A percentile compares a stretch with the other conserved stretches of the same genome.
phyloP scores from a whole-genome alignment of 1,140 invertebrate genomes.

The Paracyclopina nana region DNA sequence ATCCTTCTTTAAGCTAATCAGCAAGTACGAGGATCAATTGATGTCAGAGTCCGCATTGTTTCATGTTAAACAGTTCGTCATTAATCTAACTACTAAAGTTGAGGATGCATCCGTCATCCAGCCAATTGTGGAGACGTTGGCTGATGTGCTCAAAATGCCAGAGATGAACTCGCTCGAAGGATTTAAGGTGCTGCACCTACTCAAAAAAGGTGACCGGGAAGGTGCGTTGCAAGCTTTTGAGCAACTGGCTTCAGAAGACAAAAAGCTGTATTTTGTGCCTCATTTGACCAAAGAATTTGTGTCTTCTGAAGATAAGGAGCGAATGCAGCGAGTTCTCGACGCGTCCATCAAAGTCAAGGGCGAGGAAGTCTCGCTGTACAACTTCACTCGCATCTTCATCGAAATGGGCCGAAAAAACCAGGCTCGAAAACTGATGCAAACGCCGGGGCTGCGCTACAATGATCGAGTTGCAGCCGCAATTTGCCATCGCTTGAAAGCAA shows the following conservation, averaged over 20 bases:
- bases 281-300: conserved; percentile 42
- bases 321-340: conserved; percentile 54
- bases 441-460: conserved; percentile 16
- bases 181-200: neutral
- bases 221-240: conserved; percentile 30
- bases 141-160: neutral
- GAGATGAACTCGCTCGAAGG: neutral
- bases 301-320: conserved; percentile 34
- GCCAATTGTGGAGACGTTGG: neutral
- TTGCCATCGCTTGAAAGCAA: conserved; percentile 38
- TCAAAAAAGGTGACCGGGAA: conserved; percentile 37
- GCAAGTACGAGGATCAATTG: neutral
- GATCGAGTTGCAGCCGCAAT: conserved; percentile 27
- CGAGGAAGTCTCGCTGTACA: conserved; percentile 57
- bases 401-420: conserved; percentile 50
- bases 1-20: neutral
- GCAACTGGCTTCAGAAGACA: conserved; percentile 25
- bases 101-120: too few species aligned
- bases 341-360: conserved; percentile 50
- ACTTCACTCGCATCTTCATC: conserved; percentile 54
- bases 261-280: conserved; percentile 34
- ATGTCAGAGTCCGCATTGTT: neutral
- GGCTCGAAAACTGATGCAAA: conserved; percentile 54
- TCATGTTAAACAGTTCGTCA: neutral
- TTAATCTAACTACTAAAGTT: neutral